These are phyloP conservation scores for Ophion slaviceki DNA, from an alignment of 2,888 invertebrate genomes.

Conservation along the genomic window DNA sequence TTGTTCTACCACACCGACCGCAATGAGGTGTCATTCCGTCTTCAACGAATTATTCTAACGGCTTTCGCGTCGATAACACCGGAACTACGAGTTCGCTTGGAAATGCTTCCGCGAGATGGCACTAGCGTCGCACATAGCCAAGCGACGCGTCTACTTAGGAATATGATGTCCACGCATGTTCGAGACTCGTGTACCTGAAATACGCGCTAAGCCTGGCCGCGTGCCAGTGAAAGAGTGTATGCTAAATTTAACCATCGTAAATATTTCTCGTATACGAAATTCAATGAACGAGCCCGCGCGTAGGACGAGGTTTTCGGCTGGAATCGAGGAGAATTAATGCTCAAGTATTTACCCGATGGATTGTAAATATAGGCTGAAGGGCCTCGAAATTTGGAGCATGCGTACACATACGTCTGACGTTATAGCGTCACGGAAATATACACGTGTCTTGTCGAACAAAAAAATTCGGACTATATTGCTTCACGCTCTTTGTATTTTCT, in stretches of 20 bases:
- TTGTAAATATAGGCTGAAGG: background rate
- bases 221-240: slow-evolving; percentile 30
- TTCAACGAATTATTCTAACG: background rate
- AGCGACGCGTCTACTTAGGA: background rate
- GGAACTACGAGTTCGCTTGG: background rate
- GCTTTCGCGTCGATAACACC: background rate
- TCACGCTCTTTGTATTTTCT: background rate
- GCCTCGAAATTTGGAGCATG: background rate
- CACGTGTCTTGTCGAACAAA: background rate
- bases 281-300: slow-evolving; percentile 42
- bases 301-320: slow-evolving; percentile 18
- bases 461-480: background rate
- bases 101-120: slow-evolving; percentile 13
- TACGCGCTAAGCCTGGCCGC: slow-evolving; percentile 35
- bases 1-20: too few relatives aligned
- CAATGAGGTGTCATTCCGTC: too few relatives aligned
- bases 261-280: slow-evolving; percentile 40
- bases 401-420: background rate
- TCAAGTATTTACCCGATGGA: background rate
- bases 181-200: slow-evolving; percentile 35
- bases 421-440: background rate
- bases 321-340: slow-evolving; percentile 7
- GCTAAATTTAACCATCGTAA: slow-evolving; percentile 48
- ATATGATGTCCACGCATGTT: background rate
- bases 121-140: background rate